Percentiles rank a stretch among this genome's conserved stretches.
phyloP scores from a whole-genome alignment of 37 sponge, comb jelly and placozoan species.

The Halichondria panicea region DNA sequence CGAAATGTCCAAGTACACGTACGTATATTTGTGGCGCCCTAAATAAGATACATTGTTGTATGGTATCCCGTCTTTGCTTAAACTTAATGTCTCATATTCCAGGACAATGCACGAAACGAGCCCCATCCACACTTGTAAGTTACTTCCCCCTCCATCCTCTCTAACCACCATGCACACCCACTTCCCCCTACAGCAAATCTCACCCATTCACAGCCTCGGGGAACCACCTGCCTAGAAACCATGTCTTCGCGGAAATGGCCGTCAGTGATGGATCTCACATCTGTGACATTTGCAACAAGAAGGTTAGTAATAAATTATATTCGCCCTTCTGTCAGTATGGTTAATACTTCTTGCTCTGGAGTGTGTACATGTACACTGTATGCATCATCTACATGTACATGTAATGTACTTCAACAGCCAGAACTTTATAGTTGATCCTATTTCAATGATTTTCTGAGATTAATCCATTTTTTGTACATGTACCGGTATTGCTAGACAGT shows the following conservation, averaged over 20 bases:
- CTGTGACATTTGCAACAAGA: conserved; percentile 30
- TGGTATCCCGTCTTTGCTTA: not conserved
- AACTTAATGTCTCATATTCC: not conserved
- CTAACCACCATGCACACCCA: not conserved
- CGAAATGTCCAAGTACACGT: too few relatives aligned
- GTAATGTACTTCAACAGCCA: too few relatives aligned
- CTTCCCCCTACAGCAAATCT: not conserved
- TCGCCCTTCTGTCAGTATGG: too few relatives aligned
- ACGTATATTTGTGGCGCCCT: not conserved
- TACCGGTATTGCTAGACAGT: too few relatives aligned
- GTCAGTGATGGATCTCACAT: not conserved
- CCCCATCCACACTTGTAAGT: not conserved
- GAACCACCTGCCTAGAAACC: conserved; percentile 2
- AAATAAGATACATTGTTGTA: not conserved
- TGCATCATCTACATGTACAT: too few relatives aligned
- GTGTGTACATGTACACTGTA: too few relatives aligned
- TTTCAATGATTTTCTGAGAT: too few relatives aligned
- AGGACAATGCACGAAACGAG: not conserved
- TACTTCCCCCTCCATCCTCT: not conserved
- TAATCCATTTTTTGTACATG: too few relatives aligned
- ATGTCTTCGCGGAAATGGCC: conserved; percentile 12
- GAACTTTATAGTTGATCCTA: too few relatives aligned
- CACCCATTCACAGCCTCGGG: conserved; percentile 1
- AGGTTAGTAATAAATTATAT: not conserved
- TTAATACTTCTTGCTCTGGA: too few relatives aligned